Evolutionary conservation across 2,797 vertebrate species (phyloP).

Genomic region (Catamblyrhynchus diadema): DNA sequence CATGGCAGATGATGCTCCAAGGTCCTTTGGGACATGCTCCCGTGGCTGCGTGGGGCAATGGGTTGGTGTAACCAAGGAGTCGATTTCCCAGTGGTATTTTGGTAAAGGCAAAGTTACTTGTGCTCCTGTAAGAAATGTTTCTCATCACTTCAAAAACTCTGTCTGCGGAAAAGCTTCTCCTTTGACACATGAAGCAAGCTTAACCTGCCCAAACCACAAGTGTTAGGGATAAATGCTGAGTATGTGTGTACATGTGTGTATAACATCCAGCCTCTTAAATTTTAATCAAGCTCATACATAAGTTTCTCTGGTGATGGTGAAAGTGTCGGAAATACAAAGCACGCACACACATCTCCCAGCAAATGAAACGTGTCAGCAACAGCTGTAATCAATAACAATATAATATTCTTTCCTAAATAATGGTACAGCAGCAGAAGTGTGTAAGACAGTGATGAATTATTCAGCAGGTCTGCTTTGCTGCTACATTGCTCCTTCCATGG

Average conservation of each 20-base stretch:
- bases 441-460: slow-evolving; percentile 76
- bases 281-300: slow-evolving; percentile 39
- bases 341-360: slow-evolving; percentile 67
- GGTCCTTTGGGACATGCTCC: neutral
- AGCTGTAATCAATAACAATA: slow-evolving; percentile 78
- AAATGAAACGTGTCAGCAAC: slow-evolving; percentile 78
- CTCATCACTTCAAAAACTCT: neutral
- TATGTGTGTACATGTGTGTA: neutral
- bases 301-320: slow-evolving; percentile 38
- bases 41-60: neutral
- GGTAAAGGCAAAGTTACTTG: neutral
- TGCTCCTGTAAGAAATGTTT: neutral
- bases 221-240: neutral
- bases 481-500: slow-evolving; percentile 52
- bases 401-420: slow-evolving; percentile 78
- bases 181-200: slow-evolving; percentile 11
- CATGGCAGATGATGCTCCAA: neutral
- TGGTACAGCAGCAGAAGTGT: slow-evolving; percentile 60
- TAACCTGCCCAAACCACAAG: neutral
- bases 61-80: neutral
- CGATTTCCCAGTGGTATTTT: neutral
- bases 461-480: slow-evolving; percentile 66
- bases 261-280: slow-evolving; percentile 26
- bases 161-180: slow-evolving; percentile 3
- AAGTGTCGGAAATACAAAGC: slow-evolving; percentile 62